Percentiles rank a stretch among this genome's conserved stretches.
phyloP scores from a whole-genome alignment of 2,888 invertebrate species.

The Platycheirus albimanus region DNA sequence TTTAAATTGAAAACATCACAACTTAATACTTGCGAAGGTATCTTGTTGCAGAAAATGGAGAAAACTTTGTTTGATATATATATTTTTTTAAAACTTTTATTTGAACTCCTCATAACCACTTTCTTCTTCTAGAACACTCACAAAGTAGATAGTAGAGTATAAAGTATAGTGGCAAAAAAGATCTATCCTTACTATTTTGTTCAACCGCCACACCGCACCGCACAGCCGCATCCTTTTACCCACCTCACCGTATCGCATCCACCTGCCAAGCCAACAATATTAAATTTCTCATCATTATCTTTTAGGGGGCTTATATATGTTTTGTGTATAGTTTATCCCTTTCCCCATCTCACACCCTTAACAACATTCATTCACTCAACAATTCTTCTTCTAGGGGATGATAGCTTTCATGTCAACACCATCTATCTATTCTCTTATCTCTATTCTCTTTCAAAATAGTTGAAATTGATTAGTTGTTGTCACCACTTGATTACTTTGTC shows the following conservation, averaged over 20 bases:
- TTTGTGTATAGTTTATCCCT: background rate
- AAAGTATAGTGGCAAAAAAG: background rate
- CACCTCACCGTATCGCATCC: background rate
- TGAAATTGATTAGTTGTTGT: constrained; percentile 73
- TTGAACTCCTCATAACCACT: constrained; percentile 44
- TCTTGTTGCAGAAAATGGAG: constrained; percentile 38
- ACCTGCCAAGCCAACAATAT: constrained; percentile 54
- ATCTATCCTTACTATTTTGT: constrained; percentile 4
- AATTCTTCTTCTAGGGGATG: background rate
- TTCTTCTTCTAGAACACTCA: constrained; percentile 12
- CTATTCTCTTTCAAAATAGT: constrained; percentile 37
- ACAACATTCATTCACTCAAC: background rate
- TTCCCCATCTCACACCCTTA: constrained; percentile 3
- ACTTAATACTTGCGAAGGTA: constrained; percentile 38
- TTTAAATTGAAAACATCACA: constrained; percentile 70
- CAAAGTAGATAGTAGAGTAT: background rate
- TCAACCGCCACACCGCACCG: too few relatives aligned
- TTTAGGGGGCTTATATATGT: constrained; percentile 3
- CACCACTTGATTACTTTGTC: constrained; percentile 71
- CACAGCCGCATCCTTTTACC: constrained; percentile 21
- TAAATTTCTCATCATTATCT: constrained; percentile 62
- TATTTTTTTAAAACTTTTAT: constrained; percentile 10
- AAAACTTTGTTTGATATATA: constrained; percentile 40
- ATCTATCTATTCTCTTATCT: constrained; percentile 7
- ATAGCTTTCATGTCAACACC: constrained; percentile 14